Evolutionary conservation across 1,140 invertebrate species (phyloP).

Genomic region (Drosophila oshimai): DNA sequence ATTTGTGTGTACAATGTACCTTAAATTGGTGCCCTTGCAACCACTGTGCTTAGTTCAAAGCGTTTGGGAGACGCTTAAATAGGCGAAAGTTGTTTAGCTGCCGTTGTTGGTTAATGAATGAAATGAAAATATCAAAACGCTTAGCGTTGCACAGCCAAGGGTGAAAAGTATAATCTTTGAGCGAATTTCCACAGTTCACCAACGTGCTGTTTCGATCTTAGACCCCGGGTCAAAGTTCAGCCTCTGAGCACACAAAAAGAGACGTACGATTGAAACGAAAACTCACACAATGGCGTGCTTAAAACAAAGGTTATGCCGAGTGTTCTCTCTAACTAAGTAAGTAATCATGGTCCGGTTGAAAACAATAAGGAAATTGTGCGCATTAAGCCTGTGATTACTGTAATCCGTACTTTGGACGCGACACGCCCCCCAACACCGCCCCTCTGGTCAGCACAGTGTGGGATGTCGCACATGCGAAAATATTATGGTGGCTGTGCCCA

Average conservation of each 20-base stretch:
- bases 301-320: slow-evolving; percentile 15
- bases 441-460: neutral
- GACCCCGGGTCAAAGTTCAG: slow-evolving; percentile 50
- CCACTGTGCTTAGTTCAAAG: slow-evolving; percentile 25
- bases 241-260: neutral
- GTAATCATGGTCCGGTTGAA: slow-evolving; percentile 35
- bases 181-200: neutral
- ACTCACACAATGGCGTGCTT: slow-evolving; percentile 18
- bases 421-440: neutral
- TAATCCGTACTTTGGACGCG: slow-evolving; percentile 1
- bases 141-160: neutral
- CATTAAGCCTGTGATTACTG: slow-evolving; percentile 42
- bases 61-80: neutral
- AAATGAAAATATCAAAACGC: slow-evolving; percentile 12
- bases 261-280: neutral
- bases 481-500: neutral
- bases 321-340: slow-evolving; percentile 10
- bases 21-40: no score
- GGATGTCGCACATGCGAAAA: neutral
- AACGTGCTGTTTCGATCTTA: neutral
- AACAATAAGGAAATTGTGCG: slow-evolving; percentile 65
- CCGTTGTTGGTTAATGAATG: slow-evolving; percentile 44
- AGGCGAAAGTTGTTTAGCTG: slow-evolving; percentile 33
- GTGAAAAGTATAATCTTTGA: neutral
- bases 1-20: no score